Evolutionary conservation across 2,797 vertebrate genomes (phyloP).

Genomic region (Pachyuromys duprasi): DNA sequence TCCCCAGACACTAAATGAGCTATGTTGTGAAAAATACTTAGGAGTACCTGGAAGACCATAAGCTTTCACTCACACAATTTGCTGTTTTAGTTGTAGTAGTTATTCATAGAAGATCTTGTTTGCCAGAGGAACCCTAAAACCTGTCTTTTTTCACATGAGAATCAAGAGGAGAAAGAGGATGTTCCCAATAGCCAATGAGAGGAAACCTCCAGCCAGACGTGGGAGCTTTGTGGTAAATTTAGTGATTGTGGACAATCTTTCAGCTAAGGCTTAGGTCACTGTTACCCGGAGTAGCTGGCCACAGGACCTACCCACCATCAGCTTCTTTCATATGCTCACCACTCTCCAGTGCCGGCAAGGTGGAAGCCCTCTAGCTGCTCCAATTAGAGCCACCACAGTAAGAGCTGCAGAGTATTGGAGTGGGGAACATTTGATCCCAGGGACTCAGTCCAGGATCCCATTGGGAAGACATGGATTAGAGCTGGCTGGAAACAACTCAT

Average conservation of each 20-base stretch:
- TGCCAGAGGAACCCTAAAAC: neutral
- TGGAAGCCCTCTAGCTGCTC: rapidly evolving
- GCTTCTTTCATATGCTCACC: neutral
- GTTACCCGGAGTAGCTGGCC: neutral
- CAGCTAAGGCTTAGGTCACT: neutral
- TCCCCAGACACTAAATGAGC: neutral
- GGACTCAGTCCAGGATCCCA: neutral
- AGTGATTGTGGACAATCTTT: neutral
- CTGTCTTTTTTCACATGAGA: neutral
- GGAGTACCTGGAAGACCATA: rapidly evolving
- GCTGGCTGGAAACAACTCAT: slow-evolving; percentile 37
- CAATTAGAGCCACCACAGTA: rapidly evolving
- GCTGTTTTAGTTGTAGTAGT: too few species aligned
- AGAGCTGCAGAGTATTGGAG: neutral
- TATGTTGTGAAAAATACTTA: neutral
- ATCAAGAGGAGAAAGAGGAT: neutral
- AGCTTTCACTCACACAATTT: rapidly evolving
- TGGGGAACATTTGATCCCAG: rapidly evolving
- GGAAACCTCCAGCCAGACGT: neutral
- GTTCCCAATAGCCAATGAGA: neutral
- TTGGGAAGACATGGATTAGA: neutral
- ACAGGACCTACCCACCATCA: rapidly evolving
- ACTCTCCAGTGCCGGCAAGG: rapidly evolving
- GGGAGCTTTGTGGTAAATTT: neutral
- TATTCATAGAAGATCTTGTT: neutral